These are phyloP conservation scores for Redunca redunca DNA, from an alignment of 2,113 vertebrate genomes.

Conservation along the genomic window DNA sequence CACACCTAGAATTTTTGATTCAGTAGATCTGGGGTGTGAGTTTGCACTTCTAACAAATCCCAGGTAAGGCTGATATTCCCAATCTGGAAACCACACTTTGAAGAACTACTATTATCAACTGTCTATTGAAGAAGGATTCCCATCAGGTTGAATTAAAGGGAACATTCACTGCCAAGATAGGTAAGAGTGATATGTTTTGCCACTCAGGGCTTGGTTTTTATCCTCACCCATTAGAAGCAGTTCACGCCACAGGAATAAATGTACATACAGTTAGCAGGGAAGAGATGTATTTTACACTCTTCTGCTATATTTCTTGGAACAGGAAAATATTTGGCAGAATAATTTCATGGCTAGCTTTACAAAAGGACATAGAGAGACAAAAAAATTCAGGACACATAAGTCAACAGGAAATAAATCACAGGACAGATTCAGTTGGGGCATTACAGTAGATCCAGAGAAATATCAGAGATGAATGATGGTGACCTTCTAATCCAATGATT, in stretches of 20 bases:
- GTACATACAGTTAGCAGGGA: neutral
- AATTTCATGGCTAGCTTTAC: neutral
- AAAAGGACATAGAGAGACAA: neutral
- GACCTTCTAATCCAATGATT: neutral
- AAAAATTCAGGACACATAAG: neutral
- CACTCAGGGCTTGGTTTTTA: neutral
- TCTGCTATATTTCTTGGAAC: neutral
- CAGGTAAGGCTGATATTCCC: neutral
- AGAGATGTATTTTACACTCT: neutral
- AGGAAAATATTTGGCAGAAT: neutral
- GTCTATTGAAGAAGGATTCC: neutral
- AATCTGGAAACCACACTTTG: neutral
- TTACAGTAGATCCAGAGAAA: neutral
- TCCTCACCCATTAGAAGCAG: neutral
- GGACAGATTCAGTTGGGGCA: neutral
- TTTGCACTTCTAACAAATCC: neutral
- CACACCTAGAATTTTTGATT: neutral
- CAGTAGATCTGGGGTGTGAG: neutral
- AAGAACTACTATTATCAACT: neutral
- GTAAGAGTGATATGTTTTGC: neutral
- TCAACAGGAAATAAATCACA: neutral
- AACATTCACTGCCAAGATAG: neutral
- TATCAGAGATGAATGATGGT: neutral
- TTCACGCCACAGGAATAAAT: neutral
- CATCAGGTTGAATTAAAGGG: neutral